Base-by-base conservation (phyloP, 2,888 invertebrate species). In the Spodoptera picta region DNA sequence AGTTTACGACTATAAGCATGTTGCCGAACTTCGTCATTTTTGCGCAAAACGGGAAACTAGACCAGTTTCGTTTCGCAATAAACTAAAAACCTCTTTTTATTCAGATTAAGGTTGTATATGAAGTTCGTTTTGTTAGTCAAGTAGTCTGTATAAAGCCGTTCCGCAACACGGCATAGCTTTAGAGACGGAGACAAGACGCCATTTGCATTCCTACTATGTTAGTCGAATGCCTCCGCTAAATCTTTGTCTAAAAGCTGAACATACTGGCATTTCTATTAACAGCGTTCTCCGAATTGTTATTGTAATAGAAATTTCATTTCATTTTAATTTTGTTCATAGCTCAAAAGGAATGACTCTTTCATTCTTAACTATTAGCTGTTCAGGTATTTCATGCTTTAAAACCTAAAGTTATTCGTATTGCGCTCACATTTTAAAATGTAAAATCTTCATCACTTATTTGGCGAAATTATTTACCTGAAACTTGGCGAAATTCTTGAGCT, bases 121-220 rank as follows among this genome's bases (percentile, higher is more conserved):
- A 55, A 61, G 46, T 36, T 55, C 45, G 54, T 70, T 68, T 69
- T 60, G 60, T 48, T 55, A 57, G 61, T 60, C 53, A 51, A 57
- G 57, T 58, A 57, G 27, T 47, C 56, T 51, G 27, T 9, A 23
- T 27, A 54, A 43, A 19, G 44, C 23, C 48, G 43, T 61, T 53
- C 61, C 50, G 50, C 52, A 36, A 53, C 43, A 46, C 42, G 23
- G 27, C 56, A 69, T 61, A 57, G 50, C 69, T 57, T 14, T 4
- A 11, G 45, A 67, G 51, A 59, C 44, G 11, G 54, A 69, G 24
- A 51, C 45, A 45, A 48, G 51, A 69, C 57, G 51, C 62, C 62
- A 71, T 74, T 71, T 71, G 74, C 75, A 71, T 71, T 75, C 70
- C 75, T 19, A 51, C 54, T 61, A 49, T 57, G 70, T 55, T 62